These are phyloP conservation scores for Emesis furor DNA, from an alignment of 2,888 invertebrate species.

Conservation along the genomic window DNA sequence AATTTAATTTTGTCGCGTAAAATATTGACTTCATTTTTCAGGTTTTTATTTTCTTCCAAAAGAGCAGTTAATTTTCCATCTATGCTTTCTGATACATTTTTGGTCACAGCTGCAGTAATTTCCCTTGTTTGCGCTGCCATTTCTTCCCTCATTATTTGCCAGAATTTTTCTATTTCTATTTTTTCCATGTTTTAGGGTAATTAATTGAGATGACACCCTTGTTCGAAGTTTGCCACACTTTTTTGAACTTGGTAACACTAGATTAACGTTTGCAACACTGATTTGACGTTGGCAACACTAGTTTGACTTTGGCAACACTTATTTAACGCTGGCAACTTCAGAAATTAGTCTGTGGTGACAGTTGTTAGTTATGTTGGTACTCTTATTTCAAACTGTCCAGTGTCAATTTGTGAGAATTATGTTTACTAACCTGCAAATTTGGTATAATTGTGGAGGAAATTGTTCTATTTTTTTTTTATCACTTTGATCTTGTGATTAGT, in stretches of 20 bases:
- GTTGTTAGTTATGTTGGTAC: not conserved
- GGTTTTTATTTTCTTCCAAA: conserved; percentile 43
- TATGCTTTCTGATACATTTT: conserved; percentile 39
- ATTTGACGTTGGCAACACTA: not conserved
- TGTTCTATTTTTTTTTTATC: not conserved
- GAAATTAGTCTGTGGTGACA: not conserved
- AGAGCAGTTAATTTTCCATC: conserved; percentile 40
- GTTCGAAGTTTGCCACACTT: not conserved
- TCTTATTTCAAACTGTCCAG: not conserved
- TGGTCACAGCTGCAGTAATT: conserved; percentile 46
- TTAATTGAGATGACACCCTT: not conserved
- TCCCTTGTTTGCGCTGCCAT: conserved; percentile 44
- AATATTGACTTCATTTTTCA: conserved; percentile 38
- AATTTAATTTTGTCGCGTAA: conserved; percentile 35
- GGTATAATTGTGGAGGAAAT: not conserved
- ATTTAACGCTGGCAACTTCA: not conserved
- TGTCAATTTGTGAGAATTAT: not conserved
- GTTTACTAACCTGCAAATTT: not conserved
- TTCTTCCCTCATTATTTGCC: conserved; percentile 37
- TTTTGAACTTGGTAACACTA: not conserved
- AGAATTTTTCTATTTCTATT: conserved; percentile 31
- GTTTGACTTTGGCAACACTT: not conserved
- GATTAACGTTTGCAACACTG: not conserved
- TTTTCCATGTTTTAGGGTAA: not conserved
- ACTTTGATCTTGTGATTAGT: not conserved